Percentiles rank a stretch among this genome's conserved stretches.
phyloP scores from a whole-genome alignment of 2,113 vertebrate species.

The Atractosteus spatula region DNA sequence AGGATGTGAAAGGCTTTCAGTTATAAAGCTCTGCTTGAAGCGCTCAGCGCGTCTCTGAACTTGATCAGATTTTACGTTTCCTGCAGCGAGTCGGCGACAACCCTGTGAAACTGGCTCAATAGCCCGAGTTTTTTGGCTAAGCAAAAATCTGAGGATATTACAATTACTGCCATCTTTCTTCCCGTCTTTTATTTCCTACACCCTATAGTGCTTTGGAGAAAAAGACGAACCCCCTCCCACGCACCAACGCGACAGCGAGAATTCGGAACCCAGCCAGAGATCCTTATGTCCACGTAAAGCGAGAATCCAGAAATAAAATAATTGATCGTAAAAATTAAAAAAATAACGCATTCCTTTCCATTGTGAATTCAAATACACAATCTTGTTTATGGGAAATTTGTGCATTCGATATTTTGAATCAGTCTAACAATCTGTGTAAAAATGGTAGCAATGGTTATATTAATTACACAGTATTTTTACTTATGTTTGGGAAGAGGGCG shows the following conservation, averaged over 20 bases:
- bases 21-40: constrained; percentile 91
- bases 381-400: too few species aligned
- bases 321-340: too few species aligned
- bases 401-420: too few species aligned
- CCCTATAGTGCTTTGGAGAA: constrained; percentile 70
- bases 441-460: too few species aligned
- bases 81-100: constrained; percentile 86
- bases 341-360: too few species aligned
- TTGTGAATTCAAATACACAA: too few species aligned
- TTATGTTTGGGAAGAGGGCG: too few species aligned
- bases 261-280: constrained; percentile 54
- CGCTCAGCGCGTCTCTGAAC: constrained; percentile 89
- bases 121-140: constrained; percentile 62
- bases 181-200: constrained; percentile 75
- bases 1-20: constrained; percentile 78
- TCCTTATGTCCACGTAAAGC: constrained; percentile 40
- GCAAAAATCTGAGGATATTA: constrained; percentile 74
- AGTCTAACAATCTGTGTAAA: too few species aligned
- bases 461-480: too few species aligned
- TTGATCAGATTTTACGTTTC: constrained; percentile 96
- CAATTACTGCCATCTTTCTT: constrained; percentile 82
- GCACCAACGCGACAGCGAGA: constrained; percentile 50
- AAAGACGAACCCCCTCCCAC: constrained; percentile 39
- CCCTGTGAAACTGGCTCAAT: constrained; percentile 78
- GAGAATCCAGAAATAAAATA: too few species aligned